Evolutionary conservation across 2,113 vertebrate species (phyloP).

Genomic region (Pteruthius melanotis): DNA sequence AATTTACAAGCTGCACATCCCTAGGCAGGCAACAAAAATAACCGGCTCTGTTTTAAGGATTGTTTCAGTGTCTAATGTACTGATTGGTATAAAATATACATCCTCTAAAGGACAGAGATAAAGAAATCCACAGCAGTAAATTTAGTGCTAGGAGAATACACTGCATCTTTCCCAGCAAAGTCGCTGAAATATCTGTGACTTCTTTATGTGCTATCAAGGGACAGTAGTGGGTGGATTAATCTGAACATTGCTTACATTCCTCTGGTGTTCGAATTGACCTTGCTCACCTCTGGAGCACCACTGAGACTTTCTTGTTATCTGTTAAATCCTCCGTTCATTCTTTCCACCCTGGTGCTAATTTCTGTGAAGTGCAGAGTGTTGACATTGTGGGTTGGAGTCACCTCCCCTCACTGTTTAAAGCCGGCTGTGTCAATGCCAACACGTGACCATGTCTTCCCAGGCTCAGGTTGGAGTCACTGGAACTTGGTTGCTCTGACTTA

Average conservation of each 20-base stretch:
- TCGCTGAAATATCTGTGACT: background rate
- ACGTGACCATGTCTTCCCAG: background rate
- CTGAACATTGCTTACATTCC: background rate
- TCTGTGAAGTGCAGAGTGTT: background rate
- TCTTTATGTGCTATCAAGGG: background rate
- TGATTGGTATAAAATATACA: background rate
- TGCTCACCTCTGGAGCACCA: background rate
- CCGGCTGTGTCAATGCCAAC: rapidly evolving
- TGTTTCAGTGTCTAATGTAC: background rate
- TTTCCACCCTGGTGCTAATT: background rate
- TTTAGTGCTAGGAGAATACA: background rate
- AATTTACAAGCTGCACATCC: background rate
- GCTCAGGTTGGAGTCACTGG: background rate
- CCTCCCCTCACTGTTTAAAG: background rate
- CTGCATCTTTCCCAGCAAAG: background rate
- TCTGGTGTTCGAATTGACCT: background rate
- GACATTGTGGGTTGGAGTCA: background rate
- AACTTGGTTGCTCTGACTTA: background rate
- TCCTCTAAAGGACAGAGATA: background rate
- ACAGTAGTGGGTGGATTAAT: background rate
- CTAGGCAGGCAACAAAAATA: background rate
- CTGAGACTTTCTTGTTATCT: background rate
- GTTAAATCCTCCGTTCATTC: background rate
- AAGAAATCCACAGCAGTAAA: background rate
- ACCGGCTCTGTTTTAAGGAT: background rate